Conservation (phyloP, 1,140 invertebrate genomes). For the Drosophila persimilis region DNA sequence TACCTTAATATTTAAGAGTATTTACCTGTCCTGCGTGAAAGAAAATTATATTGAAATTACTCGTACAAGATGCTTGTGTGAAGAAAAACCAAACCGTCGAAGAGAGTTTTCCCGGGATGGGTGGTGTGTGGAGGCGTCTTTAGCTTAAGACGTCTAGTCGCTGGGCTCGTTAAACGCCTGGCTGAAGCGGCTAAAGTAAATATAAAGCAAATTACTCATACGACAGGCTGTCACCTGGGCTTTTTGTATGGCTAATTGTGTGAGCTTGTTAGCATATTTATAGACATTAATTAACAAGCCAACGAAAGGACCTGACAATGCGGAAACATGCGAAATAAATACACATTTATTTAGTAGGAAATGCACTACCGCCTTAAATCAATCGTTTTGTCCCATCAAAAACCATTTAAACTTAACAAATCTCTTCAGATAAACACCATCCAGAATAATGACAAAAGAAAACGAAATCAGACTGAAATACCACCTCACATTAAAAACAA, state of each 20-base stretch:
- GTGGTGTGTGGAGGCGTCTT: slow-evolving; percentile 11
- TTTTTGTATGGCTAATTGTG: slow-evolving; percentile 12
- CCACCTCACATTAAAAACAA: slow-evolving; percentile 46
- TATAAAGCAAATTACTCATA: slow-evolving; percentile 24
- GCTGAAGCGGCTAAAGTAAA: slow-evolving; percentile 14
- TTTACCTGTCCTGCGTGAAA: slow-evolving; percentile 36
- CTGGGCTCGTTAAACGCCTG: slow-evolving; percentile 30
- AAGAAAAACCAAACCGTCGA: slow-evolving; percentile 6
- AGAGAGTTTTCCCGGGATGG: not conserved
- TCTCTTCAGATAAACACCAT: slow-evolving; percentile 18
- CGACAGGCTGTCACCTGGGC: slow-evolving; percentile 2
- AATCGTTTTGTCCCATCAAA: not conserved
- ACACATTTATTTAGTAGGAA: too few species aligned
- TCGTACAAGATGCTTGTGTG: slow-evolving; percentile 48
- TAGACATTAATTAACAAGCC: not conserved
- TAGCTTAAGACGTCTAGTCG: slow-evolving; percentile 48
- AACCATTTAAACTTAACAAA: slow-evolving; percentile 14
- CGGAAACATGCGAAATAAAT: too few species aligned
- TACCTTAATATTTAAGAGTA: slow-evolving; percentile 45
- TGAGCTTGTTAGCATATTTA: not conserved
- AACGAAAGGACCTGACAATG: not conserved
- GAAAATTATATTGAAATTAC: slow-evolving; percentile 73
- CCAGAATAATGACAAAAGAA: slow-evolving; percentile 2
- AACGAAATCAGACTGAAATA: slow-evolving; percentile 11
- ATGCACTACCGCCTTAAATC: slow-evolving; percentile 1